Base-by-base conservation (phyloP, 2,888 invertebrate genomes). In the Exephanes ischioxanthus region DNA sequence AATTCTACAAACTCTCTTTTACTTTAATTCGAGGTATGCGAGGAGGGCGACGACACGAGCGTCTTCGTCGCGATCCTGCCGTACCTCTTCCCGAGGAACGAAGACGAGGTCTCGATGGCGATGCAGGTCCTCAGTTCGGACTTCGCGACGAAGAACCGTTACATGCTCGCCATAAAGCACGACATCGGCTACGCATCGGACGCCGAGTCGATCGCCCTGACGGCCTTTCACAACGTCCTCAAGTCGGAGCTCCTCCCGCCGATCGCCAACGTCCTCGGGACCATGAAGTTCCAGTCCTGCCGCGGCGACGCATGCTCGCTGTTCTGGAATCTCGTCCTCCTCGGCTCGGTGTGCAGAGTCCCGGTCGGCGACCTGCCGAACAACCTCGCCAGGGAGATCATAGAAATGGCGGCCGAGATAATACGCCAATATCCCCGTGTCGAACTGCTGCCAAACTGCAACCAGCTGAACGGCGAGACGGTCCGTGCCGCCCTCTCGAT, bases 21-120 rank as follows among this genome's bases (percentile, higher is more conserved):
- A 37, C 2, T 9, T 9, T 1, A 37, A 37, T 37, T 7, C 7
- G 88, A 92, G 2, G 85, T 93, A 1, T 91, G 92, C 76, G 88
- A 90, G 3, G 89, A 91, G 58, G 90, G 89, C 2, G 95, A 95
- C 4, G 95, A 96, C 88, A 95, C 95, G 73, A 94, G 95, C 85
- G 95, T 95, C 4, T 95, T 97, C 70, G 91, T 96, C 51, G 94
- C 95, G 0, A 93, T 97, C 30, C 92, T 96, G 41, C 96, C 97
- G 14, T 96, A 95, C 90, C 91, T 97, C 6, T 96, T 97, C 87
- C 96, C 96, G 0, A 90, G 92, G 68, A 94, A 95, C 84, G 88
- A 94, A 2, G 89, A 91, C 1, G 95, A 95, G 86, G 90, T 94
- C 0, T 87, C 89, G 0, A 92, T 95, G 70, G 92, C 95, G 0